Evolutionary conservation across 1,140 invertebrate genomes (phyloP), one percentile per base, ranked within the genome.

Genomic region (Phocides pigmalion): DNA sequence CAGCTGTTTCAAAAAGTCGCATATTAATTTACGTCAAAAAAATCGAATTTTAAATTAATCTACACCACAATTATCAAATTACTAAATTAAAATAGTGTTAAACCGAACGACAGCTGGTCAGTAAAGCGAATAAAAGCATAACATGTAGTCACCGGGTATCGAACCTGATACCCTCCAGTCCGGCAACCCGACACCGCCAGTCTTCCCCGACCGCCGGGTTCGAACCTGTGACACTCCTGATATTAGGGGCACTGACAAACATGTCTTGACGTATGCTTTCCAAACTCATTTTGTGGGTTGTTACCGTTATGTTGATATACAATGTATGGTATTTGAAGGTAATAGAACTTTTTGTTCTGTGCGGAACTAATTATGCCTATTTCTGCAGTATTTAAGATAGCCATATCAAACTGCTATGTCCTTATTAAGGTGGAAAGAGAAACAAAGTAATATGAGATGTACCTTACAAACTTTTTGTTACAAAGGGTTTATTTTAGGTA

Each of bases 21-120:
- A 41, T 54, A 54, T 54, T 41, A 42, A 54, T 54, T 54, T 54
- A 41, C 51, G 5, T 39, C n/a, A n/a, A 56, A 58, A 42, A 42
- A 46, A 46, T 19, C 14, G 22, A 58, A 58, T 44, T 58, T 59
- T 22, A 59, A 59, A 59, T 37, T 59, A 47, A 47, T 59, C 56
- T 11, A 59, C 56, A 44, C 56, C 56, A 47, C 44, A 47, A 49
- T 61, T 61, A 61, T 61, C 44, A 61, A 61, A 61, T 61, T 61
- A 49, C 56, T 28, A 66, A 54, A 64, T 65, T 59, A 62, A 69
- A 68, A 72, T 74, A 71, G 63, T 68, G 49, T 70, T 62, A 63
- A 72, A 65, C 56, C 42, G 61, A 25, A 50, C 61, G 70, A 70
- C 79, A 82, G 78, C 76, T 84, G 81, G 74, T 49, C 46, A 58